phyloP scores from a whole-genome alignment of 1,140 invertebrate species.

The Amphibalanus amphitrite region DNA sequence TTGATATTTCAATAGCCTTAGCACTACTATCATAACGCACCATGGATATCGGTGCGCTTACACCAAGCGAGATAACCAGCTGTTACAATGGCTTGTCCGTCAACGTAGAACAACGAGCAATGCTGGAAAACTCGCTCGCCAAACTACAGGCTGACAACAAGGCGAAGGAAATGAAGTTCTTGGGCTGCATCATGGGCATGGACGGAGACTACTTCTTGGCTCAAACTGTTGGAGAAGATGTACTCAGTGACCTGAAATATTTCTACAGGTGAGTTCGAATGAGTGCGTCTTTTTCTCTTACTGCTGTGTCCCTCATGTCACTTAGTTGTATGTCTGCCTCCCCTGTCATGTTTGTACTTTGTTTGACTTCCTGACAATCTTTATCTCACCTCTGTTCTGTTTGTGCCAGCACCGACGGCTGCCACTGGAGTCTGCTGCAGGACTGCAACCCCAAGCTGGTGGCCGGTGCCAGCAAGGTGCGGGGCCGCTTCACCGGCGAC shows the following conservation, averaged over 20 bases:
- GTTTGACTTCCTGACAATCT: too few relatives aligned
- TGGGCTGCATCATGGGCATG: not conserved
- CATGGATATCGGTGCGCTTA: not conserved
- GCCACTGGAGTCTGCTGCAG: not conserved
- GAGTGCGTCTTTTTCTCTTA: too few relatives aligned
- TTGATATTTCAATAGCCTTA: too few relatives aligned
- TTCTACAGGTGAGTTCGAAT: not conserved
- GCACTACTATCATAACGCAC: too few relatives aligned
- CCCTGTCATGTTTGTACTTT: too few relatives aligned
- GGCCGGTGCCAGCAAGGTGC: not conserved
- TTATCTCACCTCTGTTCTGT: not conserved
- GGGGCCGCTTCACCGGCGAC: not conserved
- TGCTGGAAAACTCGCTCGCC: not conserved
- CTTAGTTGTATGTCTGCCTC: too few relatives aligned
- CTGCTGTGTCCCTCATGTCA: too few relatives aligned
- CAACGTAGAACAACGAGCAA: not conserved
- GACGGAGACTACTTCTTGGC: not conserved
- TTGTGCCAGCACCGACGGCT: not conserved
- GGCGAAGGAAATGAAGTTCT: not conserved
- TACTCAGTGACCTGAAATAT: not conserved
- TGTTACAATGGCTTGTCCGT: not conserved
- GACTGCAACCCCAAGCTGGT: not conserved
- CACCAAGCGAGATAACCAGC: not conserved
- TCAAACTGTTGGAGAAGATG: not conserved
- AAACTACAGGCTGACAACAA: conserved; percentile 1